Percentiles rank a stretch among this genome's conserved stretches.
Conservation (phyloP, 2,888 invertebrate species). For the Hedychridium roseum region DNA sequence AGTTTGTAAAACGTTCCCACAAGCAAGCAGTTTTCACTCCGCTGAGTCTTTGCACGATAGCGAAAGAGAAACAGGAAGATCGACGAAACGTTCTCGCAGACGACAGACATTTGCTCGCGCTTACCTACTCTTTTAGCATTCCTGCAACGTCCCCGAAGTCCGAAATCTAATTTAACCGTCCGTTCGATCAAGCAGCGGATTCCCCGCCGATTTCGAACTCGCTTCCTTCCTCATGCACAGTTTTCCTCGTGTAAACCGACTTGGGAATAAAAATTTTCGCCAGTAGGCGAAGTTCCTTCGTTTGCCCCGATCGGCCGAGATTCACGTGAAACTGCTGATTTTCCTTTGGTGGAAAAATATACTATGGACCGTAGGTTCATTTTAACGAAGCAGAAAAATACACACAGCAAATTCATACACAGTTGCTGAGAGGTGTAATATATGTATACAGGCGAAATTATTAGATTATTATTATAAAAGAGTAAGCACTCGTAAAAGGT, state of each 20-base stretch:
- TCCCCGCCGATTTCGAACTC: conserved; percentile 23
- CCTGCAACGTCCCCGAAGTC: conserved; percentile 44
- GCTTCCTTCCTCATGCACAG: conserved; percentile 14
- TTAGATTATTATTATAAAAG: too few relatives aligned
- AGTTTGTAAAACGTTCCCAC: neutral
- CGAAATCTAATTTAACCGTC: conserved; percentile 50
- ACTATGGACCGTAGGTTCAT: too few relatives aligned
- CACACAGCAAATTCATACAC: too few relatives aligned
- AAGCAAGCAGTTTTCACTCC: neutral
- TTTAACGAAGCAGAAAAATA: too few relatives aligned
- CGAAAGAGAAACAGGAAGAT: neutral
- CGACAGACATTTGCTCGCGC: conserved; percentile 47
- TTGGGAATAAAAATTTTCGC: conserved; percentile 24
- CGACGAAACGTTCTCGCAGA: conserved; percentile 19
- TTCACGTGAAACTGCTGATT: too few relatives aligned
- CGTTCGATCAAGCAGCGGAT: conserved; percentile 32
- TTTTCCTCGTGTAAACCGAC: conserved; percentile 25
- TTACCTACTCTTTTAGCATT: conserved; percentile 49
- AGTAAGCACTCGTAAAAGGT: too few relatives aligned
- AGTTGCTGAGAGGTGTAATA: too few relatives aligned
- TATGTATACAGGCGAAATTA: too few relatives aligned
- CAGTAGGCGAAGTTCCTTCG: too few relatives aligned
- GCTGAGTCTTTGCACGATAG: neutral
- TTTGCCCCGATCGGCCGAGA: too few relatives aligned
- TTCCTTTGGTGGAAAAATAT: too few relatives aligned